A percentile compares a stretch with the other conserved stretches of the same genome.
These are phyloP conservation scores for Sorex maritimensis DNA, from an alignment of 2,797 vertebrate genomes.

Conservation along the genomic window DNA sequence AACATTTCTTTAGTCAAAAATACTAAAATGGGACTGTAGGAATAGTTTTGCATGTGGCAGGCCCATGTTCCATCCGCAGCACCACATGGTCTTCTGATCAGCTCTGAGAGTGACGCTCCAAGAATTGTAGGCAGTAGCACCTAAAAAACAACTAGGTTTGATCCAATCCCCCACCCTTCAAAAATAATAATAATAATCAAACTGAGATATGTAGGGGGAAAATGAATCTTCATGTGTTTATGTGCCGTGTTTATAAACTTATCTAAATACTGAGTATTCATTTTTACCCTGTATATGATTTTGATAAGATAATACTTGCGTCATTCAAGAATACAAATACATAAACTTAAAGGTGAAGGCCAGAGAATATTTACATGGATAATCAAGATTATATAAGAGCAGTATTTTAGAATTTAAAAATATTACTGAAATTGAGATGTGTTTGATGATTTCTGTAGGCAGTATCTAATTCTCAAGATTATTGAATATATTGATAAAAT, in stretches of 20 bases:
- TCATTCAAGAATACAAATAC: neutral
- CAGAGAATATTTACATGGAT: neutral
- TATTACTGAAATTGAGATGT: neutral
- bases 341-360: neutral
- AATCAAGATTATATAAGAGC: neutral
- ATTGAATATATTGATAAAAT: neutral
- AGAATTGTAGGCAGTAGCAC: no score
- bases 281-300: neutral
- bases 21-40: neutral
- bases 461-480: neutral
- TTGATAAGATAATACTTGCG: neutral
- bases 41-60: neutral
- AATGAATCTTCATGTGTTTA: neutral
- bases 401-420: neutral
- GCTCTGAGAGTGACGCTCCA: neutral
- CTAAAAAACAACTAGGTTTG: no score
- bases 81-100: neutral
- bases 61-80: neutral
- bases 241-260: neutral
- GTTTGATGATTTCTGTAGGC: neutral
- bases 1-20: neutral
- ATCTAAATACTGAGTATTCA: neutral
- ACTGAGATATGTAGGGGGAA: neutral
- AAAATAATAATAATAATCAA: no score
- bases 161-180: no score